A percentile compares a stretch with the other conserved stretches of the same genome.
Conservation (phyloP, 2,113 vertebrate species). For the Stegastes partitus region DNA sequence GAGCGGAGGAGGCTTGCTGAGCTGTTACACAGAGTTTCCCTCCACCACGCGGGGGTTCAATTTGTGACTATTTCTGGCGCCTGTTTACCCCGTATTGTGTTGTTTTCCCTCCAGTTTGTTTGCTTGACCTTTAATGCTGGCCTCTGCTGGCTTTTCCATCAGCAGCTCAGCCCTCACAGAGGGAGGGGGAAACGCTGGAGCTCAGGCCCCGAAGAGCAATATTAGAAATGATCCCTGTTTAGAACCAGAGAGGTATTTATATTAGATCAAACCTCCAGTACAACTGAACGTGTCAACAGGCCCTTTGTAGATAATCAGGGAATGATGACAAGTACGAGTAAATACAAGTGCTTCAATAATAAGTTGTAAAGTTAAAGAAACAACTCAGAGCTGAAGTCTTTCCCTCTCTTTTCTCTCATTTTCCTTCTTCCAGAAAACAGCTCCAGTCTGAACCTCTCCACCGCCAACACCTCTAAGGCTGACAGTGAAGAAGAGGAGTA, state of each 20-base stretch:
- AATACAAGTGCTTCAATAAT: too few relatives aligned
- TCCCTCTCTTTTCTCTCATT: not conserved
- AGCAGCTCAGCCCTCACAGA: conserved; percentile 21
- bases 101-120: conserved; percentile 46
- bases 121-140: conserved; percentile 57
- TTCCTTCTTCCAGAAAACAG: conserved; percentile 66
- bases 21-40: conserved; percentile 20
- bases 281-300: not conserved
- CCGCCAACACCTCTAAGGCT: not conserved
- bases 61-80: conserved; percentile 52
- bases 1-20: not conserved
- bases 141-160: conserved; percentile 29
- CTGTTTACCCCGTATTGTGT: conserved; percentile 64
- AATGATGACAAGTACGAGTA: not conserved
- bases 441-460: conserved; percentile 70
- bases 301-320: not conserved
- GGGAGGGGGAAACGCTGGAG: not conserved
- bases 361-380: too few relatives aligned
- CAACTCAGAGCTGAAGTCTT: too few relatives aligned
- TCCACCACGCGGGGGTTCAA: not conserved
- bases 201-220: not conserved
- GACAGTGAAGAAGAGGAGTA: conserved; percentile 57
- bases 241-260: not conserved
- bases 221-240: not conserved
- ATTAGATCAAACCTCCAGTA: not conserved